A percentile compares a stretch with the other conserved stretches of the same genome.
These are phyloP conservation scores for Ceratitis capitata DNA, from an alignment of 1,140 invertebrate genomes.

Conservation along the genomic window DNA sequence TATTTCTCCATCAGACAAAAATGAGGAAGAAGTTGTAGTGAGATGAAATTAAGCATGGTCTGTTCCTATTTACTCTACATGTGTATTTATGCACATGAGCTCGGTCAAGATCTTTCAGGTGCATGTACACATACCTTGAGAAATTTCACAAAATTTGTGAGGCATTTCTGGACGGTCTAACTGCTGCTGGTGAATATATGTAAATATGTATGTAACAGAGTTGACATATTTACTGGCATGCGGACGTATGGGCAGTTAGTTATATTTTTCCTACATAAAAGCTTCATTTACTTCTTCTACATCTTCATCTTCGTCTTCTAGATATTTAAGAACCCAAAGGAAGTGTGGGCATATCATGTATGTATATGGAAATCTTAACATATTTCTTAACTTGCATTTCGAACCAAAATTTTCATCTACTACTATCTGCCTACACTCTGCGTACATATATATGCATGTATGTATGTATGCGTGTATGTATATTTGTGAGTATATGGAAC, in stretches of 20 bases:
- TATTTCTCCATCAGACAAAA: background rate
- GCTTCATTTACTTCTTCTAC: background rate
- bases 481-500: background rate
- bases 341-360: too few species aligned
- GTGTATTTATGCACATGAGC: background rate
- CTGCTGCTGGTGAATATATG: background rate
- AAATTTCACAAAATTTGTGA: conserved; percentile 2
- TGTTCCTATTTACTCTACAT: background rate
- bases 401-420: background rate
- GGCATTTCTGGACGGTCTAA: background rate
- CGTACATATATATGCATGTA: background rate
- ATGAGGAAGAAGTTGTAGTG: background rate
- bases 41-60: background rate
- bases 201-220: background rate
- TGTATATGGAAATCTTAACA: background rate
- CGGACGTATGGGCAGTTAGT: background rate
- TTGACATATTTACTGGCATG: background rate
- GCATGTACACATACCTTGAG: background rate
- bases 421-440: too few species aligned
- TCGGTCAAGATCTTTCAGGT: background rate
- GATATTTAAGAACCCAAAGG: too few species aligned
- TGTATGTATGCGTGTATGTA: background rate
- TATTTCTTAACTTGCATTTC: background rate
- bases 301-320: too few species aligned
- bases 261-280: background rate